phyloP scores from a whole-genome alignment of 2,797 vertebrate species.

The Sphenopsis melanotis region DNA sequence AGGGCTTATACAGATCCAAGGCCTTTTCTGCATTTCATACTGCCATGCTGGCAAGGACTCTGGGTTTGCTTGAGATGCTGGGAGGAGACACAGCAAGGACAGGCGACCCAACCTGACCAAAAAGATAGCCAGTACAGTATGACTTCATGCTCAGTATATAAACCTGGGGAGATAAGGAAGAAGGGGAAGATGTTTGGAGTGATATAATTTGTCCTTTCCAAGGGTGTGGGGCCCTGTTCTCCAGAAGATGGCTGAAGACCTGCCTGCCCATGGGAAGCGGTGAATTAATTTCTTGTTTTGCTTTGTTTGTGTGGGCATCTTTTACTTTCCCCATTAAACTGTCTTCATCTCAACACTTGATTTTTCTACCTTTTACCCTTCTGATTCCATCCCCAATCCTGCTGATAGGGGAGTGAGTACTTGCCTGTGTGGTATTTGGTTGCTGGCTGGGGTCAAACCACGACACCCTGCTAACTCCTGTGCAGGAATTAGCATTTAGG shows the following conservation, averaged over 20 bases:
- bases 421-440: background rate
- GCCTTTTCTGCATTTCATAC: background rate
- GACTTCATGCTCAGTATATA: background rate
- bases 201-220: background rate
- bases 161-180: background rate
- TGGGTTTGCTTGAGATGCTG: background rate
- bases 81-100: background rate
- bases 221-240: background rate
- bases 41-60: background rate
- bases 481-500: background rate
- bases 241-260: background rate
- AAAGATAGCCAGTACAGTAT: background rate
- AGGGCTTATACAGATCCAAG: background rate
- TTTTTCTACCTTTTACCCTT: background rate
- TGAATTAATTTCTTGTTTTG: background rate
- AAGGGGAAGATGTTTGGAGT: background rate
- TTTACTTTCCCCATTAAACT: background rate
- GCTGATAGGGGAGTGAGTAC: background rate
- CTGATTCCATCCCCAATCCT: rapidly evolving
- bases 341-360: background rate
- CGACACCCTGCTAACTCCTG: rapidly evolving
- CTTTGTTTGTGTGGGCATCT: background rate
- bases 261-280: background rate
- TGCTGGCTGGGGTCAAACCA: background rate
- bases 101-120: background rate